A percentile compares a stretch with the other conserved stretches of the same genome.
phyloP scores from a whole-genome alignment of 1,140 invertebrate species.

The Asobara japonica region DNA sequence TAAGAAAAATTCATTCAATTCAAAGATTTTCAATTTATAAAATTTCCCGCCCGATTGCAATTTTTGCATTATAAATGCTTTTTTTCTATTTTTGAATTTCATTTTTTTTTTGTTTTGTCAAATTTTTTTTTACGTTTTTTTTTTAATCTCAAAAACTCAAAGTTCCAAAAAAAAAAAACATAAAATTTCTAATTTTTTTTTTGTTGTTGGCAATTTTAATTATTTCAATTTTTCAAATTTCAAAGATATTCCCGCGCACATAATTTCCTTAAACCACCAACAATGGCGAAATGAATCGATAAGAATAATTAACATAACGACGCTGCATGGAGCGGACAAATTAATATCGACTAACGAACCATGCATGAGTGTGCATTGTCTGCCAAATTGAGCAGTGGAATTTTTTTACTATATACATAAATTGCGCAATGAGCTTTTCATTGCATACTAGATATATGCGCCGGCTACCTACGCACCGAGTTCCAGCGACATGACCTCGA shows the following conservation, averaged over 20 bases:
- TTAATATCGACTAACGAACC: neutral
- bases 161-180: too few relatives aligned
- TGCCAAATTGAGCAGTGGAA: neutral
- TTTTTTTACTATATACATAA: neutral
- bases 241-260: too few relatives aligned
- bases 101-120: too few relatives aligned
- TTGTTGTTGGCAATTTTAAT: too few relatives aligned
- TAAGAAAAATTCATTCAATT: conserved; percentile 18
- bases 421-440: conserved; percentile 32
- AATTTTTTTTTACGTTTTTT: too few relatives aligned
- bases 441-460: conserved; percentile 10
- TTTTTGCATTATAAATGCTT: too few relatives aligned
- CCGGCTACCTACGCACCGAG: conserved; percentile 35
- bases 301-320: conserved; percentile 20
- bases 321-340: neutral
- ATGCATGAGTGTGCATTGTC: neutral
- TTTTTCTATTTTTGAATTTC: too few relatives aligned
- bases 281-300: conserved; percentile 32
- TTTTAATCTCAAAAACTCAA: too few relatives aligned
- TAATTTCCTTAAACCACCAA: conserved; percentile 62
- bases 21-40: too few relatives aligned
- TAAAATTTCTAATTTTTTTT: too few relatives aligned
- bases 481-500: conserved; percentile 40
- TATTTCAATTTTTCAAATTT: too few relatives aligned
- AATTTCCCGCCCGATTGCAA: too few relatives aligned